Evolutionary conservation across 1,140 invertebrate genomes (phyloP), one percentile per base, ranked within the genome.

Genomic region (Scaptomyza montana): DNA sequence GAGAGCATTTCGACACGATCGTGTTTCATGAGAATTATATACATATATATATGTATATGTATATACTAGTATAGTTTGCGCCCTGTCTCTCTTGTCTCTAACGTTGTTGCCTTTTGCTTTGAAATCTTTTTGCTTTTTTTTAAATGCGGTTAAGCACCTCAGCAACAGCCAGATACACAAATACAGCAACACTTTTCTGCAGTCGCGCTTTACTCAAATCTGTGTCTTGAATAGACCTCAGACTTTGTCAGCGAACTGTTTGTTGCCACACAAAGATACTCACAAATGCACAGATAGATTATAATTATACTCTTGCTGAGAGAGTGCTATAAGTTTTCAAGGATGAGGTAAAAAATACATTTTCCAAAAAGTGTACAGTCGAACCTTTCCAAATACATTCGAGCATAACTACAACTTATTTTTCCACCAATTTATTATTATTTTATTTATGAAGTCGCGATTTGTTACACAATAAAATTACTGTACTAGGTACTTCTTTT

Each of bases 81-180:
- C 39, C 39, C 69, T 47, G 25, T 28, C 50, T 28, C 77, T 59
- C 61, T 65, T 65, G 60, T 46, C 36, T 36, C 33, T 36, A 62
- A 61, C 67, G 46, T 76, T 73, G 36, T 78, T 54, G 61, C 55
- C 63, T 59, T 33, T 59, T 21, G 77, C 64, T 72, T 75, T 41
- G 16, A 71, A 65, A 50, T 87, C 81, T 84, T 25, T 25, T 25
- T 25, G 3, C 2, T 25, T 25, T 25, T 30, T 30, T 7, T 30
- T 76, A 87, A 86, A 86, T 86, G 81, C 82, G 81, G 81, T 82
- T 86, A 86, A 87, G 82, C 75, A 87, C 81, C 78, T 56, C 53
- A 66, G 50, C 76, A 55, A 5, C 39, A 43, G 4, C 16, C 12
- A 33, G 36, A 43, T 43, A 43, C 39, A 43, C 39, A 43, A n/a